These are phyloP conservation scores for Probaryconus sp. DNA, from an alignment of 1,140 invertebrate genomes.

Conservation along the genomic window DNA sequence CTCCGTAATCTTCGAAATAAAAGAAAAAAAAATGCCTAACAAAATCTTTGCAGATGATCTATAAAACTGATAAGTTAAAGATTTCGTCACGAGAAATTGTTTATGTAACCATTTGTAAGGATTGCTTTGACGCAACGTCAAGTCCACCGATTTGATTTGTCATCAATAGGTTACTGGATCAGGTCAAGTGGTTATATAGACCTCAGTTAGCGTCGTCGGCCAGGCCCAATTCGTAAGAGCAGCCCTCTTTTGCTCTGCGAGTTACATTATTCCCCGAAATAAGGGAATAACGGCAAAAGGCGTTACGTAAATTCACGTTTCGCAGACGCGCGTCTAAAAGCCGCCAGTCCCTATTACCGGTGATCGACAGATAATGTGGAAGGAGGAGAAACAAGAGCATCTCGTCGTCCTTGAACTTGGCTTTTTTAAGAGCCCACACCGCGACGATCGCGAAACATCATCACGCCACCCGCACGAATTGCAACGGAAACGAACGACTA, in stretches of 20 bases:
- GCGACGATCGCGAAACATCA: constrained; percentile 67
- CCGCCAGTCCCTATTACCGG: not conserved
- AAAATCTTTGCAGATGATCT: too few relatives aligned
- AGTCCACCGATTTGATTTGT: not conserved
- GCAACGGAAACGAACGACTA: constrained; percentile 69
- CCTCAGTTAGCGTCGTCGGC: not conserved
- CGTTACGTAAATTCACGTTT: constrained; percentile 64
- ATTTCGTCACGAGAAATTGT: too few relatives aligned
- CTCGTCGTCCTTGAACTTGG: constrained; percentile 72
- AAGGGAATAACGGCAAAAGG: constrained; percentile 63
- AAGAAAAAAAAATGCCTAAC: too few relatives aligned
- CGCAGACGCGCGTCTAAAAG: constrained; percentile 23
- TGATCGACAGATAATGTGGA: constrained; percentile 41
- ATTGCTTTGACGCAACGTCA: not conserved
- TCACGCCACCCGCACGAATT: constrained; percentile 61
- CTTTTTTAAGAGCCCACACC: constrained; percentile 63
- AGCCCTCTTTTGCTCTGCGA: not conserved
- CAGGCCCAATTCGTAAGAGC: not conserved
- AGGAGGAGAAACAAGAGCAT: constrained; percentile 42
- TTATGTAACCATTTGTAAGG: too few relatives aligned
- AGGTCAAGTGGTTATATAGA: not conserved
- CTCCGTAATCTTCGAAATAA: too few relatives aligned
- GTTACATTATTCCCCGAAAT: not conserved
- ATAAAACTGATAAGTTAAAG: too few relatives aligned
- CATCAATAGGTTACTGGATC: not conserved